Evolutionary conservation across 1,140 invertebrate genomes (phyloP).

Genomic region (Drosophila watanabei): DNA sequence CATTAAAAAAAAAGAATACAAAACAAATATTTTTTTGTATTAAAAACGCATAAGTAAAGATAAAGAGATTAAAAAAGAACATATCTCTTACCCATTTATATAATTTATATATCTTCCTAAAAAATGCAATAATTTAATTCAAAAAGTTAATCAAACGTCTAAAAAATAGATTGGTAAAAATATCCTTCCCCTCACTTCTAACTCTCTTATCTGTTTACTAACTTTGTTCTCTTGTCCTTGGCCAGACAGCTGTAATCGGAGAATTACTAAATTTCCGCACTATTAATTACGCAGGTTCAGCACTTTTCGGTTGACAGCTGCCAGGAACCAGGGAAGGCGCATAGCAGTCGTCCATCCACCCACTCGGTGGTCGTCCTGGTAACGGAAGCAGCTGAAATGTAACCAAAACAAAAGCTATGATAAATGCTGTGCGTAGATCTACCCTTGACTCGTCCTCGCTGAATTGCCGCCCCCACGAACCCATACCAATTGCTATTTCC

Average conservation of each 20-base stretch:
- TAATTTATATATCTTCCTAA: no score
- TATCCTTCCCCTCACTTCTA: not conserved
- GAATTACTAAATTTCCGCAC: constrained; percentile 48
- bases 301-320: constrained; percentile 40
- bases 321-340: constrained; percentile 7
- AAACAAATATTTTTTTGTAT: not conserved
- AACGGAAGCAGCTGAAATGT: constrained; percentile 50
- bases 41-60: not conserved
- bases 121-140: not conserved
- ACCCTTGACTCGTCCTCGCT: constrained; percentile 29
- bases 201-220: not conserved
- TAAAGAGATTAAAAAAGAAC: not conserved
- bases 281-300: constrained; percentile 58
- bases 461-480: constrained; percentile 4
- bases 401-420: constrained; percentile 61
- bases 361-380: constrained; percentile 15
- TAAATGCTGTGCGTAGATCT: constrained; percentile 51
- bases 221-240: no score
- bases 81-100: no score
- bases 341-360: constrained; percentile 11
- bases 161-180: not conserved
- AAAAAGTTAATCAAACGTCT: not conserved
- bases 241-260: constrained; percentile 16
- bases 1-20: not conserved
- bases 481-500: not conserved